Conservation (phyloP, 2,888 invertebrate genomes). For the Copidosoma aretas region DNA sequence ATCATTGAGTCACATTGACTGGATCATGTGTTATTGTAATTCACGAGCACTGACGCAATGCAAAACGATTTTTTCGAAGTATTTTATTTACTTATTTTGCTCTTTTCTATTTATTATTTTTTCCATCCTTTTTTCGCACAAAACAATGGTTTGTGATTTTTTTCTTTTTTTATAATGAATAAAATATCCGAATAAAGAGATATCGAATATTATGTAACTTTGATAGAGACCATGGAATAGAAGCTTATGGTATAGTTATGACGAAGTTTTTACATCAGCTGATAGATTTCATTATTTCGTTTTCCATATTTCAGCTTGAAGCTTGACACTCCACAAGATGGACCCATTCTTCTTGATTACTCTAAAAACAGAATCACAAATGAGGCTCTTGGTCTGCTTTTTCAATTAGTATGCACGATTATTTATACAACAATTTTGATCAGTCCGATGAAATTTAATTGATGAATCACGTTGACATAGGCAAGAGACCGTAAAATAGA, state of each 20-base stretch:
- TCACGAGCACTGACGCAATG: conserved; percentile 15
- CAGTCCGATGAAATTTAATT: conserved; percentile 13
- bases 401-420: conserved; percentile 78
- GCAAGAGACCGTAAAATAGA: conserved; percentile 80
- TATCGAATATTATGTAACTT: conserved; percentile 9
- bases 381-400: conserved; percentile 75
- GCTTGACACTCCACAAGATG: conserved; percentile 82
- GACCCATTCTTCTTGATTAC: conserved; percentile 91
- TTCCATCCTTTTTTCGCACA: no score
- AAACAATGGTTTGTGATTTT: neutral
- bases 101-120: no score
- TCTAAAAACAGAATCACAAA: conserved; percentile 94
- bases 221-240: conserved; percentile 4
- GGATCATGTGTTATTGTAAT: neutral
- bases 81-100: neutral
- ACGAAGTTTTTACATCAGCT: conserved; percentile 15
- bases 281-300: conserved; percentile 14
- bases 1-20: neutral
- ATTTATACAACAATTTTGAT: neutral
- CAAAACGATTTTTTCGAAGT: neutral
- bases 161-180: neutral
- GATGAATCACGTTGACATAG: conserved; percentile 54
- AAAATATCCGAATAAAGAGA: conserved; percentile 5
- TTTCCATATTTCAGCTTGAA: conserved; percentile 67
- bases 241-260: conserved; percentile 24